Base-by-base conservation (phyloP, 2,113 vertebrate genomes). In the Notiomystis cincta region DNA sequence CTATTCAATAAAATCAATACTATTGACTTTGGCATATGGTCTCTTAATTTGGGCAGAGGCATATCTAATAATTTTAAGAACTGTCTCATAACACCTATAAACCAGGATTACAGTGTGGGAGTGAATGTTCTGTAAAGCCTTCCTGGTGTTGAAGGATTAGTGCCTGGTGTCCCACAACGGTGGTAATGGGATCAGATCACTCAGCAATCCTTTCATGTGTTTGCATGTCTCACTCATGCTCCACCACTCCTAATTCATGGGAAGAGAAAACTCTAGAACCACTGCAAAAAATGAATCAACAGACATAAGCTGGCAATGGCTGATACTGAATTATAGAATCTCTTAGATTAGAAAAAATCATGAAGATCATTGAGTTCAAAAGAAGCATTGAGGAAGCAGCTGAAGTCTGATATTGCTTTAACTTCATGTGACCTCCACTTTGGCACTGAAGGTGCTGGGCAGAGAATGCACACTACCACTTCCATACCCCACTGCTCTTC, bases 121-220 rank as follows among this genome's bases (percentile, higher is more conserved):
- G 8, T 38, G 6, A 56, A 24, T 75, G 47, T 53, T 78, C n/a
- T 82, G 8, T 48, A 40, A 48, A 69, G 27, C 50, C 30, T 84
- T 54, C 30, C 6, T 69, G 30, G 19, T 54, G 12, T 15, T 72
- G 37, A 81, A 35, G 60, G 24, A 23, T 30, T 42, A 81, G 21
- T 38, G 13, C 2, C 3, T 27, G 18, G 15, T 51, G 30, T 85
- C 13, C 50, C 54, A n/a, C 0, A 0, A 22, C 12, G 21, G 19
- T 48, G 40, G 15, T 38, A 56, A 78, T 28, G 18, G 42, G 65
- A 71, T 81, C 54, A 81, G 50, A 81, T 6, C 15, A 58, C 62
- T 21, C 47, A 62, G 4, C n/a, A 33, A 53, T 67, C 47, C 38
- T 21, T 76, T 24, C 35, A 58, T 82, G 27, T 0, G 1, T 75